A percentile compares a stretch with the other conserved stretches of the same genome.
phyloP scores from a whole-genome alignment of 2,797 vertebrate species.

The Gobionotothen gibberifrons region DNA sequence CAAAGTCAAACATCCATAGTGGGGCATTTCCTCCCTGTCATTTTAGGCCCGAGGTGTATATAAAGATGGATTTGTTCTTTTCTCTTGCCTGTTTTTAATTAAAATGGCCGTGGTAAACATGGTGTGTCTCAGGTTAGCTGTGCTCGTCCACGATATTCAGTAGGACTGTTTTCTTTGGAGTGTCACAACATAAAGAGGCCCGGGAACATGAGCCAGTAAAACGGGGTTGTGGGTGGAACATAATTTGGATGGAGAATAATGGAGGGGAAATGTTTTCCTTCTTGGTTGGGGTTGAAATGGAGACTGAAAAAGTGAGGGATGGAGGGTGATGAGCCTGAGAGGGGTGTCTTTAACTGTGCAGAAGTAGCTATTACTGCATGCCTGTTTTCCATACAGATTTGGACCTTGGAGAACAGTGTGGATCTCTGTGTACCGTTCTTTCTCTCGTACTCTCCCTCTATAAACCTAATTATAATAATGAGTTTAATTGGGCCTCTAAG shows the following conservation, averaged over 20 bases:
- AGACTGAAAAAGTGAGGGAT: constrained; percentile 57
- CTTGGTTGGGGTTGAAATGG: constrained; percentile 72
- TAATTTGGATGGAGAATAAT: constrained; percentile 75
- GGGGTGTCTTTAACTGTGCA: constrained; percentile 68
- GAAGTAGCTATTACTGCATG: constrained; percentile 61
- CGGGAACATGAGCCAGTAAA: constrained; percentile 59
- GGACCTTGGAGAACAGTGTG: constrained; percentile 52
- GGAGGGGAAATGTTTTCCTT: constrained; percentile 74
- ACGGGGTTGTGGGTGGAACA: constrained; percentile 74
- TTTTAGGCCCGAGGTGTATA: constrained; percentile 56
- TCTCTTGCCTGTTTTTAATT: constrained; percentile 70
- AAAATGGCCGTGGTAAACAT: constrained; percentile 64
- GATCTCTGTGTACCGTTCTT: constrained; percentile 38
- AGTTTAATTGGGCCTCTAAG: constrained; percentile 78
- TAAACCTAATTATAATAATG: constrained; percentile 79
- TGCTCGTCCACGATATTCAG: constrained; percentile 69
- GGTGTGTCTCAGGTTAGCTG: constrained; percentile 67
- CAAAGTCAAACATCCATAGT: constrained; percentile 57
- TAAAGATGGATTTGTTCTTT: constrained; percentile 65
- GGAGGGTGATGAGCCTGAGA: constrained; percentile 55
- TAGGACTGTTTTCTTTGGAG: constrained; percentile 79
- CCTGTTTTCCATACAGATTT: constrained; percentile 59
- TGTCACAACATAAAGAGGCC: constrained; percentile 69
- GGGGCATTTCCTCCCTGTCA: constrained; percentile 64
- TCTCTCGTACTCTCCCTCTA: constrained; percentile 42